phyloP scores from a whole-genome alignment of 2,113 vertebrate genomes.

The Sinocyclocheilus maitianheensis region DNA sequence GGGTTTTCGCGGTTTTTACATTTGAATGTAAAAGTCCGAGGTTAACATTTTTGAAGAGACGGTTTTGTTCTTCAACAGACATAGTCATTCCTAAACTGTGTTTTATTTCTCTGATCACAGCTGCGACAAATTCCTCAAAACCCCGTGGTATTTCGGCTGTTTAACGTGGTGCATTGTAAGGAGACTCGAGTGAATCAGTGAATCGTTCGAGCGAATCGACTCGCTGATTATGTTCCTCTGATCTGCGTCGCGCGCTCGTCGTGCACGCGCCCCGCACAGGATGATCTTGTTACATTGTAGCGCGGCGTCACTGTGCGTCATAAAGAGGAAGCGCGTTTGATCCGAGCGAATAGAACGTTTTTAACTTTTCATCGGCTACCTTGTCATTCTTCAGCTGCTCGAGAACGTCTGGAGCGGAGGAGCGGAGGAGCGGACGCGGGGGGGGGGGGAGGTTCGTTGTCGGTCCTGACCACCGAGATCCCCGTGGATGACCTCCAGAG shows the following conservation, averaged over 20 bases:
- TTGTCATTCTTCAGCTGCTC: neutral
- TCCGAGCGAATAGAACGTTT: neutral
- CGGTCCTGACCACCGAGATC: constrained; percentile 27
- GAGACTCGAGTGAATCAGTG: neutral
- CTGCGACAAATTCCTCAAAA: neutral
- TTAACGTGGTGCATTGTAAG: neutral
- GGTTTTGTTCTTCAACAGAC: neutral
- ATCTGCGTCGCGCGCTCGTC: constrained; percentile 37
- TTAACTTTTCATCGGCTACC: constrained; percentile 30
- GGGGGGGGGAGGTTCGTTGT: neutral
- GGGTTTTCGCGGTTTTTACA: neutral
- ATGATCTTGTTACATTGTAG: constrained; percentile 41
- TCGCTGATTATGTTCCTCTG: constrained; percentile 42
- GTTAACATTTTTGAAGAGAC: neutral
- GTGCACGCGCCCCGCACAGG: constrained; percentile 27
- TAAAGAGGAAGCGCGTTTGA: constrained; percentile 16
- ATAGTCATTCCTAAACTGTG: neutral
- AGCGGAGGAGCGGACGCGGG: neutral
- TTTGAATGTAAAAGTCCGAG: neutral
- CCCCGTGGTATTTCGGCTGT: too few species aligned
- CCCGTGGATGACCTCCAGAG: constrained; percentile 38
- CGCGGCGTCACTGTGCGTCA: constrained; percentile 41
- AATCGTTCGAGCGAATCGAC: constrained; percentile 20
- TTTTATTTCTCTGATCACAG: too few species aligned
- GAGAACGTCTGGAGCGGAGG: neutral